Percentiles rank a stretch among this genome's conserved stretches.
Conservation (phyloP, 30 jellyfish, hydroid and myxozoan genomes). For the Aurelia aurita region DNA sequence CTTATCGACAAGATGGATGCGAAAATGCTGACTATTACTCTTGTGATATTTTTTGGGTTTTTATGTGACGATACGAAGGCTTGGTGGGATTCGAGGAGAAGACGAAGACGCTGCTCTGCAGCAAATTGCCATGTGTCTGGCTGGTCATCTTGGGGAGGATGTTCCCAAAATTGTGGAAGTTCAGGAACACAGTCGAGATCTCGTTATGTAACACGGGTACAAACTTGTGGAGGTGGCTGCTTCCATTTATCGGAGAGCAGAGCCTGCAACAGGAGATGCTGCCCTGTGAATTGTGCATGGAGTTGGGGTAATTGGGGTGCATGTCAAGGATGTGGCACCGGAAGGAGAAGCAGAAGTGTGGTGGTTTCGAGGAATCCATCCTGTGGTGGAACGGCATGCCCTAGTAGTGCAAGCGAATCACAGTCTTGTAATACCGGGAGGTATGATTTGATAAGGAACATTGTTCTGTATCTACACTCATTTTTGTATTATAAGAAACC, state of each 20-base stretch:
- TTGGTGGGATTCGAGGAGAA: constrained; percentile 36
- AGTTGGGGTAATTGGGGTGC: constrained; percentile 76
- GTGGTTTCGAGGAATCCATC: constrained; percentile 44
- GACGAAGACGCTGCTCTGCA: constrained; percentile 53
- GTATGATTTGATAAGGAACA: constrained; percentile 61
- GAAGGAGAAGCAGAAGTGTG: constrained; percentile 46
- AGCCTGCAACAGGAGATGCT: constrained; percentile 76
- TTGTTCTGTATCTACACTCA: too few species aligned
- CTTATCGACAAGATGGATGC: too few species aligned
- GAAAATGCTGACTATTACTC: background rate
- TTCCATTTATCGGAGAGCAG: constrained; percentile 27
- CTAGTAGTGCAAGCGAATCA: too few species aligned
- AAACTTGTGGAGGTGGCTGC: constrained; percentile 62
- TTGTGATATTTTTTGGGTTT: background rate
- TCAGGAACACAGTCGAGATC: constrained; percentile 47
- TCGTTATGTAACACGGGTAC: constrained; percentile 49
- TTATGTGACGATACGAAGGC: background rate
- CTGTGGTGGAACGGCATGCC: constrained; percentile 73
- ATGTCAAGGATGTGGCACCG: constrained; percentile 85
- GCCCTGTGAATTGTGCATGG: constrained; percentile 77
- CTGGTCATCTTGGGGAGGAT: constrained; percentile 45
- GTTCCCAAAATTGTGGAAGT: constrained; percentile 47
- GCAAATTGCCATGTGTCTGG: constrained; percentile 46
- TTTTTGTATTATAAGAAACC: too few species aligned
- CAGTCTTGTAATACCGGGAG: too few species aligned